Evolutionary conservation across 2,888 invertebrate species (phyloP), one percentile per base, ranked within the genome.

Genomic region (Tortrix viridana): DNA sequence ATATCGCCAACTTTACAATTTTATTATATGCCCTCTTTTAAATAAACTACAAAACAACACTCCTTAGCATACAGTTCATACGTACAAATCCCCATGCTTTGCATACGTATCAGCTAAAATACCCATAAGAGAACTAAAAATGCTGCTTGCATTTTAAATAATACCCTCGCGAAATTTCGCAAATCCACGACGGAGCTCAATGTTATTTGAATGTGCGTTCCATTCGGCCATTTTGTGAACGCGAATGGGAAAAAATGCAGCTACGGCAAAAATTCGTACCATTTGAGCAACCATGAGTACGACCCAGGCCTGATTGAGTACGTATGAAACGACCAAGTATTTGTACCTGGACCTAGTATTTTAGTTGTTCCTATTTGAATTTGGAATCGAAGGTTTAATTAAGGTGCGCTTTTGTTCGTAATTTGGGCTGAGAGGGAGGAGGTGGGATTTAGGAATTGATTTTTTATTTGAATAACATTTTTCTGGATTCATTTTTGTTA

Each of bases 141-240:
- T 16, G 16, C n/a, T 6, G 16, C 41, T 19, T 20, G 38, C 20
- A 43, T 43, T n/a, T 16, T 16, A 23, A 18, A 54, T 44, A 23
- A 16, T 3, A 41, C 38, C 22, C 54, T 9, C 43, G 14, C 48
- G 19, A 14, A 32, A 6, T 19, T 69, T 71, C 75, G 59, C 69
- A 67, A 67, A 68, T 77, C 74, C 59, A 50, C 57, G 57, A 63
- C 48, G 43, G 56, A 62, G 67, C 72, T 81, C 81, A 83, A 83
- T 84, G 81, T 84, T 85, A 84, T 87, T 86, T 81, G 82, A 86
- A 85, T 79, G 82, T 82, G 80, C 80, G 77, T 83, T 81, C 79
- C 83, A 77, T 80, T 80, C 74, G 67, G 71, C 78, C 74, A 77
- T 85, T 84, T 75, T 74, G 75, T 71, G 73, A 77, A 74, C 74